Conservation (phyloP, 2,113 vertebrate genomes). For the Mustela lutreola region DNA sequence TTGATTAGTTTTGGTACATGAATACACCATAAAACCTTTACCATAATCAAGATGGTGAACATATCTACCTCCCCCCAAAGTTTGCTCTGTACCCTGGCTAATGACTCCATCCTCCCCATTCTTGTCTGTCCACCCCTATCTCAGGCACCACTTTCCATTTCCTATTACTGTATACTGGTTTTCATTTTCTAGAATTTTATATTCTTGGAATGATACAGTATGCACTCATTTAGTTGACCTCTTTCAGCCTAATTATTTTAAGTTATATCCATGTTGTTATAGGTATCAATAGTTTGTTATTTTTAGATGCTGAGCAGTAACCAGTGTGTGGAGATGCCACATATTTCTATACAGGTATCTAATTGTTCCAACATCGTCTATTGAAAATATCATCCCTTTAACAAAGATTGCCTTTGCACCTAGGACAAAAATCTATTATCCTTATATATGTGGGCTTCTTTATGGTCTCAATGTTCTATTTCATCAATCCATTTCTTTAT, state of each 20-base stretch:
- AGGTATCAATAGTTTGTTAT: not conserved
- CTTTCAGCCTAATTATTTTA: not conserved
- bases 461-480: not conserved
- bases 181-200: conserved; percentile 11
- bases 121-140: not conserved
- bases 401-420: not conserved
- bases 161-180: not conserved
- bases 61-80: not conserved
- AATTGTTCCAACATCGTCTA: not conserved
- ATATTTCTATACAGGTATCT: not conserved
- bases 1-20: not conserved
- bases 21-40: not conserved
- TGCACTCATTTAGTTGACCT: not conserved
- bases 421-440: not conserved
- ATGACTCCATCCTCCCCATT: not conserved
- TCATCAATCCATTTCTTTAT: too few species aligned
- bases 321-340: not conserved
- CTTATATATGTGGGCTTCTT: not conserved
- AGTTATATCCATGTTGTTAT: not conserved
- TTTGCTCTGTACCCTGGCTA: not conserved
- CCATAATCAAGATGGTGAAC: not conserved
- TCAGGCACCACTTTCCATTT: not conserved
- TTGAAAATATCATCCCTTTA: not conserved
- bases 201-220: not conserved
- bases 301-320: not conserved